Conservation (phyloP, 2,797 vertebrate genomes). For the Brotogeris chrysoptera region DNA sequence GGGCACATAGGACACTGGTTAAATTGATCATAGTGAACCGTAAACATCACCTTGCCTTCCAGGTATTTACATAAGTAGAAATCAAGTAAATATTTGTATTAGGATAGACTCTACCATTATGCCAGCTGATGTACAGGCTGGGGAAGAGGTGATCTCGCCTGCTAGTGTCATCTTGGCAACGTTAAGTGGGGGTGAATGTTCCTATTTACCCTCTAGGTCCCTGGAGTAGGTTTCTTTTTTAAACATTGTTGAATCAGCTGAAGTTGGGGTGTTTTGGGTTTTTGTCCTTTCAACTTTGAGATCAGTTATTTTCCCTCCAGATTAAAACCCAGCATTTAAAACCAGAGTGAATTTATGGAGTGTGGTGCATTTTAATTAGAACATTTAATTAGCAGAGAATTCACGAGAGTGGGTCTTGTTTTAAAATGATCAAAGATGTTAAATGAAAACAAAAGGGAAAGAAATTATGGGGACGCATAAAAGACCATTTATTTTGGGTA, state of each 20-base stretch:
- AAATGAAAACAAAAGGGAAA: slow-evolving; percentile 51
- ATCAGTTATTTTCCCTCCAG: slow-evolving; percentile 39
- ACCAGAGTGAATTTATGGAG: slow-evolving; percentile 51
- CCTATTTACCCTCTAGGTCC: neutral
- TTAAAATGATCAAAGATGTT: slow-evolving; percentile 40
- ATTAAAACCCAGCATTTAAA: slow-evolving; percentile 52
- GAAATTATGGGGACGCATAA: neutral
- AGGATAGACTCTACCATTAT: neutral
- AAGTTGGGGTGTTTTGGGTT: neutral
- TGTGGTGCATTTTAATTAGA: slow-evolving; percentile 59
- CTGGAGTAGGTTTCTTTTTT: neutral
- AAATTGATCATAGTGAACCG: neutral
- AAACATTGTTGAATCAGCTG: neutral
- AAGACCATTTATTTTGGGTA: slow-evolving; percentile 45
- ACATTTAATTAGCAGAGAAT: slow-evolving; percentile 56
- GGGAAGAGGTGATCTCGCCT: neutral
- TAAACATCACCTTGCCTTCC: slow-evolving; percentile 26
- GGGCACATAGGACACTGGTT: neutral
- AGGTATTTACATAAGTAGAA: slow-evolving; percentile 20
- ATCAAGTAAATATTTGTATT: slow-evolving; percentile 42
- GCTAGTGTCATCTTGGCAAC: neutral
- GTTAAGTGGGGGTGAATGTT: neutral
- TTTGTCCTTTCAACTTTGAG: neutral
- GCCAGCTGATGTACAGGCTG: neutral
- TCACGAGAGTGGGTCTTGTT: slow-evolving; percentile 44